Conservation (phyloP, 2,888 invertebrate species). For the Habrosyne pyritoides region DNA sequence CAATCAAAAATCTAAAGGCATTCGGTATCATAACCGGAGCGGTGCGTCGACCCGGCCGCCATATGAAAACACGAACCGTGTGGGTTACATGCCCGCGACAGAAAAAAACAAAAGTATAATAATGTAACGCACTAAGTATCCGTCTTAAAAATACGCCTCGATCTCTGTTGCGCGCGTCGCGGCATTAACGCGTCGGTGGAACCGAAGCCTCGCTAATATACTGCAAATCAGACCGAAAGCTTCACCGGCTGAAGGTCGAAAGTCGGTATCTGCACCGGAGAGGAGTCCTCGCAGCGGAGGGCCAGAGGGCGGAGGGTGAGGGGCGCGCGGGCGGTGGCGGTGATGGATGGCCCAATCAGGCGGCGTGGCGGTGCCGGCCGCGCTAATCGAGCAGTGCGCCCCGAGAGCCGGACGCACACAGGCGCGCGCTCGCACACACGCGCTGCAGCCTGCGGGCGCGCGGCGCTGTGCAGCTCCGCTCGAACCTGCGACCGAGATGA, state of each 20-base stretch:
- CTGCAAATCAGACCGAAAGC: conserved; percentile 35
- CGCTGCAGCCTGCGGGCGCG: conserved; percentile 35
- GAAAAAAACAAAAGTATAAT: conserved; percentile 78
- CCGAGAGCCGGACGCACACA: conserved; percentile 60
- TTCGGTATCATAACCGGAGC: conserved; percentile 77
- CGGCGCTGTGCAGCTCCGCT: not conserved
- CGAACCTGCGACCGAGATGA: conserved; percentile 27
- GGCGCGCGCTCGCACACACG: conserved; percentile 33
- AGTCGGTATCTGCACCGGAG: conserved; percentile 23
- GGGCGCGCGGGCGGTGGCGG: conserved; percentile 58
- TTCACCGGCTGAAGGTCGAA: conserved; percentile 39
- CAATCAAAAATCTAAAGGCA: conserved; percentile 81
- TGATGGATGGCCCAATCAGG: conserved; percentile 85
- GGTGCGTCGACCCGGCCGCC: conserved; percentile 77
- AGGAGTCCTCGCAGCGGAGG: conserved; percentile 22
- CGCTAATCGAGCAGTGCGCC: conserved; percentile 79
- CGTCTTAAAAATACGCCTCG: conserved; percentile 81
- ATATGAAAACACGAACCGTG: conserved; percentile 68
- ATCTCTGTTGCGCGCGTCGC: conserved; percentile 74
- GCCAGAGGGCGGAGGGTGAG: conserved; percentile 64
- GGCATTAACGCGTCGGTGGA: conserved; percentile 64
- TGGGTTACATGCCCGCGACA: conserved; percentile 72
- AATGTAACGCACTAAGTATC: conserved; percentile 82
- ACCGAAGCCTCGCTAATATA: conserved; percentile 13
- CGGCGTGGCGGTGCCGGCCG: conserved; percentile 77